Evolutionary conservation across 2,113 vertebrate species (phyloP).

Genomic region (Lasiurus cinereus): DNA sequence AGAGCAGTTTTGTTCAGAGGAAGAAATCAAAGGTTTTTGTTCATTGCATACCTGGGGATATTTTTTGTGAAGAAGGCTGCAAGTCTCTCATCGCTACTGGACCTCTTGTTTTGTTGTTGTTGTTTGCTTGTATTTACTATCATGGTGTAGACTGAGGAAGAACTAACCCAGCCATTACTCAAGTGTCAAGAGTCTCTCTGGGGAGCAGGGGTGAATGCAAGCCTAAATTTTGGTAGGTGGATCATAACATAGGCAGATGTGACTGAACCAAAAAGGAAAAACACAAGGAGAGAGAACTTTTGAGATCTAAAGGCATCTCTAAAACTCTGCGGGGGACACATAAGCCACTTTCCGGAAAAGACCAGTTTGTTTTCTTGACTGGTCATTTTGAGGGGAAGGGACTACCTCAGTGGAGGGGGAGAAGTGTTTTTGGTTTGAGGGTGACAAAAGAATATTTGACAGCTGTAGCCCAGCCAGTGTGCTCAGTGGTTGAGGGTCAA

Average conservation of each 20-base stretch:
- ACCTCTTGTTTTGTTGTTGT: not conserved
- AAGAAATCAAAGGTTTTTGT: slow-evolving; percentile 53
- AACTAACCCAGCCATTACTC: not conserved
- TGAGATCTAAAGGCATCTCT: slow-evolving; percentile 19
- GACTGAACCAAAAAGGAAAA: not conserved
- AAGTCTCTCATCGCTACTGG: not conserved
- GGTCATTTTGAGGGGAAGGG: not conserved
- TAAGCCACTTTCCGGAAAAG: not conserved
- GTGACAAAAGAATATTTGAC: slow-evolving; percentile 66
- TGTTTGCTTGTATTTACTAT: not conserved
- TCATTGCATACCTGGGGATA: slow-evolving; percentile 51
- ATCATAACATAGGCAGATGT: not conserved
- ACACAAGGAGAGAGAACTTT: not conserved
- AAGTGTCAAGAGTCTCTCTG: not conserved
- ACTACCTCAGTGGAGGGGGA: not conserved
- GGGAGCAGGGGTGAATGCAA: not conserved
- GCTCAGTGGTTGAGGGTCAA: no score
- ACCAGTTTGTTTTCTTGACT: not conserved
- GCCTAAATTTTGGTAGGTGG: not conserved
- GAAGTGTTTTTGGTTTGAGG: slow-evolving; percentile 42
- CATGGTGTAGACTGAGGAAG: not conserved
- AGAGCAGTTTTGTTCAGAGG: slow-evolving; percentile 33
- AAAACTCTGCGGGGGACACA: not conserved
- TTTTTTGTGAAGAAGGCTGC: not conserved
- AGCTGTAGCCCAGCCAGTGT: not conserved